These are phyloP conservation scores for Trogon surrucura DNA, from an alignment of 2,113 vertebrate genomes.

Conservation along the genomic window DNA sequence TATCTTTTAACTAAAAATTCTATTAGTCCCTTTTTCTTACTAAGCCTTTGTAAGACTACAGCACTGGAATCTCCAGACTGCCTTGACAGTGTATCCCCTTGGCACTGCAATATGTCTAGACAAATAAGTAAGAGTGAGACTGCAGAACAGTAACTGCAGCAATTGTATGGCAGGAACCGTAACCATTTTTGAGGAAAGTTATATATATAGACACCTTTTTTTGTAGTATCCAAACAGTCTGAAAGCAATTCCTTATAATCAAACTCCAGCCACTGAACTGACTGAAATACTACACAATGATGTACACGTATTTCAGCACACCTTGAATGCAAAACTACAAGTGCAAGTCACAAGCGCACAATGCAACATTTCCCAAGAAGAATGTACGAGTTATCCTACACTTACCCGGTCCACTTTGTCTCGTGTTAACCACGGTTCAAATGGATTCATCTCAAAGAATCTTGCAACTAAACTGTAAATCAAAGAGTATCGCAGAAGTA, in stretches of 20 bases:
- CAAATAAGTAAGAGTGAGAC: not conserved
- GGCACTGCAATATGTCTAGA: not conserved
- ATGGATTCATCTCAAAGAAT: slow-evolving; percentile 86
- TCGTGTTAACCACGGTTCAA: slow-evolving; percentile 89
- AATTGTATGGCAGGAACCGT: not conserved
- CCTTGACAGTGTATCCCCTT: not conserved
- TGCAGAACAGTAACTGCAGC: not conserved
- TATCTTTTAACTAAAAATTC: not conserved
- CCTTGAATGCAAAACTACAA: not conserved
- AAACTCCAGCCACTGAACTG: not conserved
- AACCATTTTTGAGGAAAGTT: not conserved
- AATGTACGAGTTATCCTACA: not conserved
- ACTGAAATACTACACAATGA: not conserved
- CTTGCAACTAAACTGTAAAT: slow-evolving; percentile 78
- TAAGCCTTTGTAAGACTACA: not conserved
- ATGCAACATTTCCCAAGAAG: not conserved
- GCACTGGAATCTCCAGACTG: not conserved
- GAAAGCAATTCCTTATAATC: not conserved
- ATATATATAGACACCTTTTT: not conserved
- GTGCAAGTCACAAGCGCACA: not conserved
- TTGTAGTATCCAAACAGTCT: not conserved
- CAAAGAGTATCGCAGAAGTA: not conserved
- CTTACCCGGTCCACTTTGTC: slow-evolving; percentile 94
- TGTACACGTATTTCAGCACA: not conserved
- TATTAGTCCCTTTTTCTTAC: not conserved